Percentiles rank a stretch among this genome's conserved stretches.
Conservation (phyloP, 2,797 vertebrate species). For the Fistularia tabacaria region DNA sequence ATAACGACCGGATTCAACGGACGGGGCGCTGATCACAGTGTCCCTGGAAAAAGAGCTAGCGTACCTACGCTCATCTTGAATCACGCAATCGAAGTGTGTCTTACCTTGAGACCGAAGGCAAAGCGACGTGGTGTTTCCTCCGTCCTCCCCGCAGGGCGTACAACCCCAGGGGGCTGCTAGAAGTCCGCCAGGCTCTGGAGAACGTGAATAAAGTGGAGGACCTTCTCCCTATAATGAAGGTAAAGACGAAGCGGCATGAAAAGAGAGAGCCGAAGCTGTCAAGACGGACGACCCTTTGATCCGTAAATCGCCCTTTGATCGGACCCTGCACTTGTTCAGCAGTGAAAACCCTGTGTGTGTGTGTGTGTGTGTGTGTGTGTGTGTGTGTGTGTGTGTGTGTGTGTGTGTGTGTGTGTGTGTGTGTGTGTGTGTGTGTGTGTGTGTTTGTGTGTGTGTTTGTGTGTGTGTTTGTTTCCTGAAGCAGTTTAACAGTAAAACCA, state of each 20-base stretch:
- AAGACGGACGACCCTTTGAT: too few species aligned
- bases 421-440: constrained; percentile 7
- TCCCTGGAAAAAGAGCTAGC: too few species aligned
- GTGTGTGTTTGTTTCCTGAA: constrained; percentile 71
- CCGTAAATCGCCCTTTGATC: too few species aligned
- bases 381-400: too few species aligned
- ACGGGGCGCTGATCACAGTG: too few species aligned
- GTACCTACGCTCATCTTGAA: too few species aligned
- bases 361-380: too few species aligned
- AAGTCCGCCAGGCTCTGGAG: constrained; percentile 92
- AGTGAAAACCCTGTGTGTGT: constrained; percentile 21
- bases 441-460: neutral
- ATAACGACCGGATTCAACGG: too few species aligned
- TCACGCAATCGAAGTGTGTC: too few species aligned
- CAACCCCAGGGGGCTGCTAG: constrained; percentile 88
- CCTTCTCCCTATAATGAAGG: constrained; percentile 98
- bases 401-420: constrained; percentile 5
- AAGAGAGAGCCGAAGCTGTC: neutral
- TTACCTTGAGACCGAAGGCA: too few species aligned
- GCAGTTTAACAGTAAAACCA: constrained; percentile 99
- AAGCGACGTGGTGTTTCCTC: neutral
- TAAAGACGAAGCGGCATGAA: constrained; percentile 50
- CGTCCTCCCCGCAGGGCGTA: constrained; percentile 77
- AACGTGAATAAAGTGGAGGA: constrained; percentile 95
- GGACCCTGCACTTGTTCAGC: constrained; percentile 1